Evolutionary conservation across 2,113 vertebrate genomes (phyloP).

Genomic region (Callithrix jacchus): DNA sequence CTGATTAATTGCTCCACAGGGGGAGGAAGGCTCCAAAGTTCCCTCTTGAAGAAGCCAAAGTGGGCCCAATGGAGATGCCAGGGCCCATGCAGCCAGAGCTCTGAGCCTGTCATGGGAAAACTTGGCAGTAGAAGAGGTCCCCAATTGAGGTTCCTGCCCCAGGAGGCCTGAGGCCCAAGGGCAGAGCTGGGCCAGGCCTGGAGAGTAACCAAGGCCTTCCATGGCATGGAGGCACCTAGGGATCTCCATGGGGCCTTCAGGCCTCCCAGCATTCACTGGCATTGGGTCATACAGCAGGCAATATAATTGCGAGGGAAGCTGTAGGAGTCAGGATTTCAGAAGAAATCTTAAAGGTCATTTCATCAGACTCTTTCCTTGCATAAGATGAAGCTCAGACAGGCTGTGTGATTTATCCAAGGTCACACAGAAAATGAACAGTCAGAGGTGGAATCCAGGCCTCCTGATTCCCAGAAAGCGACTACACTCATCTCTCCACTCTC

Average conservation of each 20-base stretch:
- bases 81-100: no score
- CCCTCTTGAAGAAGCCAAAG: background rate
- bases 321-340: background rate
- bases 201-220: background rate
- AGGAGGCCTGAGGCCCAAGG: background rate
- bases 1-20: background rate
- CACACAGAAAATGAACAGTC: background rate
- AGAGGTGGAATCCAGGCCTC: background rate
- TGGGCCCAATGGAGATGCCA: background rate
- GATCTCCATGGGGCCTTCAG: background rate
- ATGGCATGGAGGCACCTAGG: background rate
- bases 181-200: background rate
- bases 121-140: background rate
- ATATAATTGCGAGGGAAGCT: background rate
- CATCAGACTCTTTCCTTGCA: background rate
- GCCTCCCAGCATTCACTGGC: background rate
- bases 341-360: background rate
- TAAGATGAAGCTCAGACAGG: background rate
- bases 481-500: background rate
- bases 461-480: background rate
- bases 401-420: background rate
- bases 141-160: background rate
- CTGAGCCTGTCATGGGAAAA: background rate
- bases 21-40: background rate
- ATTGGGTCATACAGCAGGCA: fast-evolving